These are phyloP conservation scores for Mohoua ochrocephala DNA, from an alignment of 2,113 vertebrate species.

Conservation along the genomic window DNA sequence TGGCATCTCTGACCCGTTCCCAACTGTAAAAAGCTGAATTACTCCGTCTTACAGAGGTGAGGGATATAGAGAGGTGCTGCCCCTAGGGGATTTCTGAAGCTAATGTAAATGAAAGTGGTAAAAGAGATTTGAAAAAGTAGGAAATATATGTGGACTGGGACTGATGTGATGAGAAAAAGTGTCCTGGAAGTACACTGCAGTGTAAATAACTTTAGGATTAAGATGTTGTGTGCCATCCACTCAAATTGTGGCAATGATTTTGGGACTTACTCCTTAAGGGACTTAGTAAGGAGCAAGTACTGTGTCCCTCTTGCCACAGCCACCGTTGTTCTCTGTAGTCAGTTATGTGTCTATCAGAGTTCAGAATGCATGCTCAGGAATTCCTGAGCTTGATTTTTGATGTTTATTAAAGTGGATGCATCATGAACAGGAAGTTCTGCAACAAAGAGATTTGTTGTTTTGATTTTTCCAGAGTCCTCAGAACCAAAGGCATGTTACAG, in stretches of 20 bases:
- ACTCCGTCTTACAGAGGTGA: not conserved
- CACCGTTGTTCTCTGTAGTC: not conserved
- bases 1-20: not conserved
- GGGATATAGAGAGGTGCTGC: not conserved
- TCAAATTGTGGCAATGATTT: not conserved
- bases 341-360: not conserved
- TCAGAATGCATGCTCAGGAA: not conserved
- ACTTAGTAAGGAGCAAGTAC: too few species aligned
- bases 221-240: not conserved
- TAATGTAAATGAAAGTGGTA: not conserved
- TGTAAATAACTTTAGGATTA: not conserved
- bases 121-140: not conserved
- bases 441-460: not conserved
- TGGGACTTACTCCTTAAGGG: too few species aligned
- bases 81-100: not conserved
- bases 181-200: not conserved
- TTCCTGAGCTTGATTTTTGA: not conserved
- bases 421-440: not conserved
- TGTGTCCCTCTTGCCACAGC: not conserved
- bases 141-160: not conserved
- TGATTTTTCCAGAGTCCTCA: not conserved
- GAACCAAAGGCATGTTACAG: not conserved
- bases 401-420: not conserved
- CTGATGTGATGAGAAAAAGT: not conserved
- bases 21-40: not conserved